Evolutionary conservation across 2,888 invertebrate species (phyloP).

Genomic region (Craniophora ligustri): DNA sequence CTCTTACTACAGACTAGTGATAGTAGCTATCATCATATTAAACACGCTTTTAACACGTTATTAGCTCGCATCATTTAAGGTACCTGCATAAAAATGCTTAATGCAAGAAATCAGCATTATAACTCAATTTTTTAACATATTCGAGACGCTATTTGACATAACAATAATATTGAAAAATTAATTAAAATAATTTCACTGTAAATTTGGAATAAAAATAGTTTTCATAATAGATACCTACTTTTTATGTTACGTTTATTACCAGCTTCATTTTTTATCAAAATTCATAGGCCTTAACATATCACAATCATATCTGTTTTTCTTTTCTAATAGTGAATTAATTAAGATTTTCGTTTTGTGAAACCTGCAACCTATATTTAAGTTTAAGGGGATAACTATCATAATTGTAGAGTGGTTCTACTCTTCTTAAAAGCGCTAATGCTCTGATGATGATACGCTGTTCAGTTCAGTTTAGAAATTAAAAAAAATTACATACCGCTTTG

Average conservation of each 20-base stretch:
- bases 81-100: no score
- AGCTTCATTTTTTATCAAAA: slow-evolving; percentile 41
- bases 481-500: slow-evolving; percentile 27
- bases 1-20: no score
- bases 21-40: no score
- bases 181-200: no score
- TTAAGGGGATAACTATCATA: slow-evolving; percentile 29
- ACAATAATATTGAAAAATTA: no score
- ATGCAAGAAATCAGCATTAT: no score
- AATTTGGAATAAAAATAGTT: no score
- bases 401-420: slow-evolving; percentile 40
- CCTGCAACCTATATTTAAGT: slow-evolving; percentile 34
- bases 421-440: slow-evolving; percentile 12
- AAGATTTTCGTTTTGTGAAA: slow-evolving; percentile 34
- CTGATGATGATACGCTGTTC: slow-evolving; percentile 35
- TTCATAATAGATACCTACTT: no score
- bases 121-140: no score
- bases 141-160: no score
- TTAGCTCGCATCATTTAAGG: no score
- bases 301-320: slow-evolving; percentile 27
- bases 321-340: slow-evolving; percentile 17
- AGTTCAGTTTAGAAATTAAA: slow-evolving; percentile 17
- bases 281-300: slow-evolving; percentile 22
- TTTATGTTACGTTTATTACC: slow-evolving; percentile 41
- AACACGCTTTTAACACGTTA: no score